phyloP scores from a whole-genome alignment of 2,888 invertebrate genomes.

The Drosophila acutilabella region DNA sequence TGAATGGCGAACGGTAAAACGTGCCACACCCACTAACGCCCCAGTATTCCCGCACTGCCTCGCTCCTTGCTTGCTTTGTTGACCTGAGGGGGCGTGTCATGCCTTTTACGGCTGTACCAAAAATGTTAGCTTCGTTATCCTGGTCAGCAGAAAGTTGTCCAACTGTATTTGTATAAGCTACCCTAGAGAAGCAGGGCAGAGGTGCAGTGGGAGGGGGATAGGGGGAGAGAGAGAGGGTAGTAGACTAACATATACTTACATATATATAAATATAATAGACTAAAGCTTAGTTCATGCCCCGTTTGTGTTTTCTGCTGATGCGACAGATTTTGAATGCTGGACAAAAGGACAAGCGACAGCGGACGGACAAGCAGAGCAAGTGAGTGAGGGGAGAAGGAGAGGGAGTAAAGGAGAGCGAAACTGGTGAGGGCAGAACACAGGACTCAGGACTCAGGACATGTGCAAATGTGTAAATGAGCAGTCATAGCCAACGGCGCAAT shows the following conservation, averaged over 20 bases:
- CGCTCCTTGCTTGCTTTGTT: not conserved
- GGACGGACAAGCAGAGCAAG: not conserved
- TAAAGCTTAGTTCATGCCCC: constrained; percentile 10
- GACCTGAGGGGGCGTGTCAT: constrained; percentile 22
- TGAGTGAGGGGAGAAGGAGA: not conserved
- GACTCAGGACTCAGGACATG: constrained; percentile 47
- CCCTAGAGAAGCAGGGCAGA: constrained; percentile 7
- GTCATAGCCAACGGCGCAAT: constrained; percentile 73
- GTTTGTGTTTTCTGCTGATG: constrained; percentile 66
- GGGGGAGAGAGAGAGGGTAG: not conserved
- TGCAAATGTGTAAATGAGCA: constrained; percentile 78
- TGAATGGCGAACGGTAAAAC: constrained; percentile 58
- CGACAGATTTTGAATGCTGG: constrained; percentile 66
- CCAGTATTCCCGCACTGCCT: not conserved
- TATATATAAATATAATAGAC: constrained; percentile 61
- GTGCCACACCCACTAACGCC: constrained; percentile 38
- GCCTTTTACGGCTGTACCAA: constrained; percentile 14
- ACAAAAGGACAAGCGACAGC: constrained; percentile 32
- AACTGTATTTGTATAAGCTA: constrained; percentile 74
- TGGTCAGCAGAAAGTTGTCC: constrained; percentile 56
- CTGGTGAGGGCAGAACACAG: not conserved
- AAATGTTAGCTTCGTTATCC: constrained; percentile 42
- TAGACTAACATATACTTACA: constrained; percentile 10
- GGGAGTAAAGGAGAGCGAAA: not conserved
- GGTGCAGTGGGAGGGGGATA: not conserved